A percentile compares a stretch with the other conserved stretches of the same genome.
phyloP scores from a whole-genome alignment of 2,888 invertebrate genomes.

The Chymomyza fuscimana region DNA sequence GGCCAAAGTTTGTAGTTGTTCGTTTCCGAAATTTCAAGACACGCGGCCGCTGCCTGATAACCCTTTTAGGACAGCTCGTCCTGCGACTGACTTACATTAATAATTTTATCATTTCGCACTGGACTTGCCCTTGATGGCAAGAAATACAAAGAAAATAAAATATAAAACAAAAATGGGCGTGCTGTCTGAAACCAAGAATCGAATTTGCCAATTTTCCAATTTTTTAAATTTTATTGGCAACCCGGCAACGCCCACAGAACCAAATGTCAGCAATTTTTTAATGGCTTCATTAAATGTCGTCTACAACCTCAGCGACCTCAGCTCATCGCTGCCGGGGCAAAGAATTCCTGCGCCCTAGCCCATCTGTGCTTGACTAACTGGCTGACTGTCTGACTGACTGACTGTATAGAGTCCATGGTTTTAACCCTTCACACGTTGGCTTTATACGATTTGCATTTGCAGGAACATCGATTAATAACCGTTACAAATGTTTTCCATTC shows the following conservation, averaged over 20 bases:
- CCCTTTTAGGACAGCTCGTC: conserved; percentile 37
- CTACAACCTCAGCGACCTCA: conserved; percentile 29
- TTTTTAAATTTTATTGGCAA: conserved; percentile 59
- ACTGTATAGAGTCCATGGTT: not conserved
- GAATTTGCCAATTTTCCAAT: conserved; percentile 61
- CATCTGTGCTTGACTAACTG: not conserved
- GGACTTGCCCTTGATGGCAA: not conserved
- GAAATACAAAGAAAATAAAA: conserved; percentile 11
- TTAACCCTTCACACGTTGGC: conserved; percentile 46
- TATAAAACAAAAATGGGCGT: conserved; percentile 47
- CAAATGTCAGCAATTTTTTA: conserved; percentile 70
- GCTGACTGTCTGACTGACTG: not conserved
- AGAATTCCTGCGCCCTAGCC: not conserved
- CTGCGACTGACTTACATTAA: not conserved
- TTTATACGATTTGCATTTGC: conserved; percentile 61
- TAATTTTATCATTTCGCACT: not conserved
- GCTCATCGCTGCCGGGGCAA: not conserved
- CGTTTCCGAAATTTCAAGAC: conserved; percentile 19
- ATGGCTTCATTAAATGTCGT: conserved; percentile 65
- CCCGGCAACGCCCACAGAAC: conserved; percentile 49
- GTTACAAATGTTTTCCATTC: conserved; percentile 73
- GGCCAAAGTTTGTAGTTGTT: conserved; percentile 56
- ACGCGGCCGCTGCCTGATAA: conserved; percentile 47
- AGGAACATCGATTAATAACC: conserved; percentile 68
- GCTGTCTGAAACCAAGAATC: conserved; percentile 31